phyloP scores from a whole-genome alignment of 1,140 invertebrate genomes.

The Philopotamus ludificatus region DNA sequence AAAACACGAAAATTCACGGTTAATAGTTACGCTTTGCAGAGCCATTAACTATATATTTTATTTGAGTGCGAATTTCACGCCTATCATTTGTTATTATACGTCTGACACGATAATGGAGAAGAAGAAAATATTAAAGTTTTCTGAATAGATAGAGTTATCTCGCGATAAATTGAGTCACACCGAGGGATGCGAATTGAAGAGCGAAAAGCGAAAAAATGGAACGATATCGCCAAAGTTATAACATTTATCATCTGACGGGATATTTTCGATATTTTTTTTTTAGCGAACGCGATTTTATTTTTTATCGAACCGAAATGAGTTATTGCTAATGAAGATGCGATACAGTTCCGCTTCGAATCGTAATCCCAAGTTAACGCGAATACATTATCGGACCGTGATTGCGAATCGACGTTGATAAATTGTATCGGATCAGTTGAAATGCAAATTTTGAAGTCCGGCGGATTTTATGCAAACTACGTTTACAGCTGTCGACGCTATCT shows the following conservation, averaged over 20 bases:
- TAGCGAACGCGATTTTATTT: too few species aligned
- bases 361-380: too few species aligned
- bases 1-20: conserved; percentile 11
- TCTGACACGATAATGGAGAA: background rate
- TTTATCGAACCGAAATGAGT: too few species aligned
- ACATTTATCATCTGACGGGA: background rate
- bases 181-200: background rate
- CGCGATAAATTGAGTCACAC: conserved; percentile 1
- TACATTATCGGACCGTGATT: background rate
- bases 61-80: conserved; percentile 13
- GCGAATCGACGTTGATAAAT: conserved; percentile 2
- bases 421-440: background rate
- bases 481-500: too few species aligned
- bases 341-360: too few species aligned
- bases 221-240: background rate
- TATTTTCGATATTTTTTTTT: too few species aligned
- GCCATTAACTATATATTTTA: too few species aligned
- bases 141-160: conserved; percentile 19
- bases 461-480: background rate
- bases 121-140: conserved; percentile 25
- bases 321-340: too few species aligned
- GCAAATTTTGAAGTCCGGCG: background rate
- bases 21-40: too few species aligned
- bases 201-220: too few species aligned
- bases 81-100: conserved; percentile 30